phyloP scores from a whole-genome alignment of 92 coral and sea anemone species.

The Palythoa grandis region DNA sequence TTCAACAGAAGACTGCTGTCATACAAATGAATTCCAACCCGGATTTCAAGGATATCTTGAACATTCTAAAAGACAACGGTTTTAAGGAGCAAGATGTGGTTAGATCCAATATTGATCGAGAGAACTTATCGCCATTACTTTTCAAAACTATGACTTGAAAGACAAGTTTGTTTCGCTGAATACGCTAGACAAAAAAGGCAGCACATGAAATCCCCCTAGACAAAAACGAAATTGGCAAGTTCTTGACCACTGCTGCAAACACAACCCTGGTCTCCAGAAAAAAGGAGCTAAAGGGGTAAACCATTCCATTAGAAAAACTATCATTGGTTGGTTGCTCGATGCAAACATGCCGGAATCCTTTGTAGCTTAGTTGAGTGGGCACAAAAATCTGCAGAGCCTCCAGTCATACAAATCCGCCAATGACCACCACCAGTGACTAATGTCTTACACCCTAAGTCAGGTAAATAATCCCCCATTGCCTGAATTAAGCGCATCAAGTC shows the following conservation, averaged over 20 bases:
- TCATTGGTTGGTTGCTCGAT: slow-evolving; percentile 42
- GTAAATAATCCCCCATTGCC: background rate
- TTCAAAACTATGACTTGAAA: too few species aligned
- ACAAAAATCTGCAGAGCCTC: slow-evolving; percentile 51
- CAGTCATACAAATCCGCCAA: slow-evolving; percentile 46
- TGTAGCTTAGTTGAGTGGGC: slow-evolving; percentile 55
- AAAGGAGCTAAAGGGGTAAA: slow-evolving; percentile 38
- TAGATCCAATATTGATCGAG: too few species aligned
- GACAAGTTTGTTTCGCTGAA: too few species aligned
- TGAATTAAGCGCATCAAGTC: background rate
- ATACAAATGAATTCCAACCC: too few species aligned
- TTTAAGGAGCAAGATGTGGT: too few species aligned
- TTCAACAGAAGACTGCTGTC: too few species aligned
- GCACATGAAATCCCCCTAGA: slow-evolving; percentile 50
- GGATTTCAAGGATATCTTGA: too few species aligned
- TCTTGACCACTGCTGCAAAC: slow-evolving; percentile 51
- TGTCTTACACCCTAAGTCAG: slow-evolving; percentile 43
- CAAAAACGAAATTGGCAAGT: slow-evolving; percentile 61
- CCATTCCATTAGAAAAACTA: slow-evolving; percentile 49
- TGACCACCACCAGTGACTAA: slow-evolving; percentile 34
- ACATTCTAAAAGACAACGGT: too few species aligned
- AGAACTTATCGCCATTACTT: too few species aligned
- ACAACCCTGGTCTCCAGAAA: slow-evolving; percentile 43
- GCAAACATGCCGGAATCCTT: slow-evolving; percentile 42
- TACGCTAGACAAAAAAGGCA: too few species aligned